Evolutionary conservation across 2,113 vertebrate genomes (phyloP).

Genomic region (Apodemus speciosus): DNA sequence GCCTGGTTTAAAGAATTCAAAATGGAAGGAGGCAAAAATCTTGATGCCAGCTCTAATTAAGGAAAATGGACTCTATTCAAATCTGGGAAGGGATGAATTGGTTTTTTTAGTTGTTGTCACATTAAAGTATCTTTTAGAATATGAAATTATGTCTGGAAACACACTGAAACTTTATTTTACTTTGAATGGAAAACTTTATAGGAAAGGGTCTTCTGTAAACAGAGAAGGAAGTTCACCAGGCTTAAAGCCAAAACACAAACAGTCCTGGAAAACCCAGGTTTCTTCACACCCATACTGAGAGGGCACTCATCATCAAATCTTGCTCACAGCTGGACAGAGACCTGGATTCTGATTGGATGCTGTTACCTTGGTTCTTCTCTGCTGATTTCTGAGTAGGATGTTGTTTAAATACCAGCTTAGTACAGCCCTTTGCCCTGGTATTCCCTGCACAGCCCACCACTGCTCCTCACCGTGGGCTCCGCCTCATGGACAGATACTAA

Average conservation of each 20-base stretch:
- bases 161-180: neutral
- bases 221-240: neutral
- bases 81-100: neutral
- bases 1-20: slow-evolving; percentile 7
- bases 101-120: neutral
- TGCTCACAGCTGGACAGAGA: neutral
- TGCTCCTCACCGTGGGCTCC: neutral
- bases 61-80: slow-evolving; percentile 16
- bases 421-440: neutral
- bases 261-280: neutral
- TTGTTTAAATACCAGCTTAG: slow-evolving; percentile 28
- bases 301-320: neutral
- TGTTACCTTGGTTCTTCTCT: neutral
- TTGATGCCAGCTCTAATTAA: neutral
- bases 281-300: neutral
- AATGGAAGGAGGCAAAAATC: neutral
- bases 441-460: slow-evolving; percentile 13
- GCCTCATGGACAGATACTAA: slow-evolving; percentile 64
- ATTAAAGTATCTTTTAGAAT: slow-evolving; percentile 27
- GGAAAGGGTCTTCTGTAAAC: neutral
- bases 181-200: neutral
- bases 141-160: neutral
- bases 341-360: neutral
- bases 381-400: neutral
- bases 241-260: neutral